Conservation (phyloP, 2,113 vertebrate genomes). For the Rhabdornis inornatus region DNA sequence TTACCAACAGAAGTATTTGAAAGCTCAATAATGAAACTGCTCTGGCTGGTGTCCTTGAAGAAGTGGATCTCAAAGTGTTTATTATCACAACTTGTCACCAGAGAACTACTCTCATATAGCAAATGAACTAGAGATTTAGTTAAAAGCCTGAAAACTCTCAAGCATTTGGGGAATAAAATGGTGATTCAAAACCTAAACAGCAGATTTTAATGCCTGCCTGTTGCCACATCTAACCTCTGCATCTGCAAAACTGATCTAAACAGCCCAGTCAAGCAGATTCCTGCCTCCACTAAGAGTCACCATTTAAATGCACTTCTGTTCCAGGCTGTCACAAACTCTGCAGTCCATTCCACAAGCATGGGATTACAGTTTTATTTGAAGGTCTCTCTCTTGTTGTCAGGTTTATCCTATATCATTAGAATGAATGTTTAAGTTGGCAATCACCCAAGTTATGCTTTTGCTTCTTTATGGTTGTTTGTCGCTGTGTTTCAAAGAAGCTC, state of each 20-base stretch:
- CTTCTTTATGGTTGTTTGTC: constrained; percentile 44
- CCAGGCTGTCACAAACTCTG: background rate
- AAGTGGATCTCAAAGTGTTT: background rate
- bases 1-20: background rate
- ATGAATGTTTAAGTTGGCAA: background rate
- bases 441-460: constrained; percentile 27
- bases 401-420: background rate
- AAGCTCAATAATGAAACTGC: background rate
- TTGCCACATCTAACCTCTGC: background rate
- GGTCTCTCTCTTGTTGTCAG: background rate
- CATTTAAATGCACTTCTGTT: background rate
- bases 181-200: background rate
- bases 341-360: background rate
- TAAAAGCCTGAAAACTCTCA: background rate
- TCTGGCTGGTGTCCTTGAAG: background rate
- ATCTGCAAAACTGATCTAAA: background rate
- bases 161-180: background rate
- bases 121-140: background rate
- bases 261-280: background rate
- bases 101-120: background rate
- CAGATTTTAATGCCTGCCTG: background rate
- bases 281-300: background rate
- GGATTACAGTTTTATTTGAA: background rate
- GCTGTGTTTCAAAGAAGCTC: constrained; percentile 41
- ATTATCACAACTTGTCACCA: background rate